Base-by-base conservation (phyloP, 1,140 invertebrate species). In the Spodoptera frugiperda region DNA sequence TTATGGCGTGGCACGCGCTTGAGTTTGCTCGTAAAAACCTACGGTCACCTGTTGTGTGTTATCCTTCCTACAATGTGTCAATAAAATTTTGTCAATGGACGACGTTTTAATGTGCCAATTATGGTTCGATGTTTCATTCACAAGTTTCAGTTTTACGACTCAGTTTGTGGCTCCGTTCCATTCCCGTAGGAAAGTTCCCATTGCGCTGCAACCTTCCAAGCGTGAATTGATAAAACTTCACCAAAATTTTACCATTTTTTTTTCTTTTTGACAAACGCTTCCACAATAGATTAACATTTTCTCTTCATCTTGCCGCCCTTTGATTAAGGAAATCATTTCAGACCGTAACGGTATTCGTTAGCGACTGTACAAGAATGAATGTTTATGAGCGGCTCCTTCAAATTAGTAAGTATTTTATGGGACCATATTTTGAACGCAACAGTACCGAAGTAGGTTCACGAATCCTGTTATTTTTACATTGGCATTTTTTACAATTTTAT, bases 21-120 rank as follows among this genome's bases (percentile, higher is more conserved):
- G 51, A 78, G 48, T 81, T 77, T 61, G 85, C 77, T 87, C 85
- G 85, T 91, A 91, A 87, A 86, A 91, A 89, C 85, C 80, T 82
- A 80, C 84, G 89, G 90, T 90, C 89, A 91, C 88, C 88, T 91
- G 90, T 91, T 87, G 87, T 88, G 63, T 82, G 82, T 77, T 77
- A 79, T 79, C 79, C 74, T 77, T 63, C 65, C 81, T 83, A 86
- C 83, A 86, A 82, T 83, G 79, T 84, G 81, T 84, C 83, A 85
- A 82, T 86, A 88, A 88, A 88, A 85, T 83, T 86, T 84, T 77
- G 78, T 89, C 84, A 89, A 88, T 88, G 87, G 82, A 80, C 78
- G 80, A 68, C 76, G 55, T 86, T 84, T 86, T 88, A 84, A 86
- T 85, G 80, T 81, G 83, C 83, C 85, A 87, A 88, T 89, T 84